Percentiles rank a stretch among this genome's conserved stretches.
These are phyloP conservation scores for Netelia fuscicornis DNA, from an alignment of 2,888 invertebrate genomes.

Conservation along the genomic window DNA sequence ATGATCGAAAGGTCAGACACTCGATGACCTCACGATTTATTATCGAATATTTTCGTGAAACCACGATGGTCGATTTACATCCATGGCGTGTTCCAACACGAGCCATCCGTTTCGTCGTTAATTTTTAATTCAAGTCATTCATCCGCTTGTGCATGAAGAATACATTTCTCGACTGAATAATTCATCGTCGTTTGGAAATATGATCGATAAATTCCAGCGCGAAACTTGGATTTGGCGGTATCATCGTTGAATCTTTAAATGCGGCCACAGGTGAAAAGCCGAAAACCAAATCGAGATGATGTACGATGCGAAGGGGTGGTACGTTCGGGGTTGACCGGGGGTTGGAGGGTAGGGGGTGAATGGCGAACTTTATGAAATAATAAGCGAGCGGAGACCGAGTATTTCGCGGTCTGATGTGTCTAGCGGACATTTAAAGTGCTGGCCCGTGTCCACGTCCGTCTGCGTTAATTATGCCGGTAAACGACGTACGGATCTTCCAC, in stretches of 20 bases:
- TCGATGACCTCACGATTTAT: not conserved
- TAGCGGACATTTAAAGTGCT: slow-evolving; percentile 82
- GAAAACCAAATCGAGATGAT: slow-evolving; percentile 60
- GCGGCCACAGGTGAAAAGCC: slow-evolving; percentile 39
- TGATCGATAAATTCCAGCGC: not conserved
- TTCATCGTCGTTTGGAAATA: not conserved
- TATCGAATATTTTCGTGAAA: not conserved
- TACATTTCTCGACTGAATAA: too few species aligned
- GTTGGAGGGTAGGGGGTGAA: not conserved
- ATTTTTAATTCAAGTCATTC: not conserved
- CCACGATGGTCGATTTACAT: too few species aligned
- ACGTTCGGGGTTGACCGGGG: not conserved
- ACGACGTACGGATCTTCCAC: slow-evolving; percentile 56
- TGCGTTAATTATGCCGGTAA: slow-evolving; percentile 78
- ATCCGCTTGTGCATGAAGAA: too few species aligned
- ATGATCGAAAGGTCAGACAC: not conserved
- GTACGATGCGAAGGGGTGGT: slow-evolving; percentile 39
- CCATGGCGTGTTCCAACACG: too few species aligned
- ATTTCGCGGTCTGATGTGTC: slow-evolving; percentile 68
- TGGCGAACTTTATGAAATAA: slow-evolving; percentile 77
- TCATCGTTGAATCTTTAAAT: not conserved
- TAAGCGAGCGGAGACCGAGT: slow-evolving; percentile 74
- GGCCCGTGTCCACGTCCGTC: slow-evolving; percentile 81
- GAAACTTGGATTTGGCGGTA: not conserved
- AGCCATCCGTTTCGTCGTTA: not conserved